Evolutionary conservation across 2,888 invertebrate genomes (phyloP).

Genomic region (Hetaerina titia): DNA sequence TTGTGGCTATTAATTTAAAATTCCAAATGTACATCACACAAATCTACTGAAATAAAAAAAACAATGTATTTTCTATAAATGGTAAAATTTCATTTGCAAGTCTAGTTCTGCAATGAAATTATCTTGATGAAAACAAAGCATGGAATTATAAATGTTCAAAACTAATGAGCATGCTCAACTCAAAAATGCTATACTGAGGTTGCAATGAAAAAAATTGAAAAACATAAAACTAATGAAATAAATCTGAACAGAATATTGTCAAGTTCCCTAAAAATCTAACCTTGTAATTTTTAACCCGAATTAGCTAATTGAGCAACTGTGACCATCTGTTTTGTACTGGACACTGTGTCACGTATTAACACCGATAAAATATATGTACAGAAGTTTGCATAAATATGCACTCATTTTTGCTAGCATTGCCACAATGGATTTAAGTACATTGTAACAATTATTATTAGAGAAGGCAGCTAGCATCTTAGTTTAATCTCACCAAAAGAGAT

Average conservation of each 20-base stretch:
- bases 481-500: too few relatives aligned
- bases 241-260: background rate
- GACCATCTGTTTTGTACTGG: background rate
- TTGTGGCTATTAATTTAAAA: background rate
- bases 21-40: too few relatives aligned
- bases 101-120: background rate
- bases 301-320: background rate
- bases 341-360: background rate
- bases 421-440: too few relatives aligned
- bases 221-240: background rate
- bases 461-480: too few relatives aligned
- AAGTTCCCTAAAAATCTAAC: background rate
- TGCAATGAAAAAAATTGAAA: background rate
- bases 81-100: background rate
- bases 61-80: background rate
- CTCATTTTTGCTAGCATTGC: too few relatives aligned
- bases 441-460: too few relatives aligned
- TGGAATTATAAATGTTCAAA: background rate
- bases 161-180: constrained; percentile 4
- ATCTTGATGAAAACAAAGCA: background rate
- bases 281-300: too few relatives aligned
- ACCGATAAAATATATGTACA: too few relatives aligned
- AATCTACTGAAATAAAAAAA: too few relatives aligned
- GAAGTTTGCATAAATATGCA: too few relatives aligned
- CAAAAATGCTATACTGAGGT: background rate